Evolutionary conservation across 2,797 vertebrate species (phyloP).

Genomic region (Anolis apletophallus): DNA sequence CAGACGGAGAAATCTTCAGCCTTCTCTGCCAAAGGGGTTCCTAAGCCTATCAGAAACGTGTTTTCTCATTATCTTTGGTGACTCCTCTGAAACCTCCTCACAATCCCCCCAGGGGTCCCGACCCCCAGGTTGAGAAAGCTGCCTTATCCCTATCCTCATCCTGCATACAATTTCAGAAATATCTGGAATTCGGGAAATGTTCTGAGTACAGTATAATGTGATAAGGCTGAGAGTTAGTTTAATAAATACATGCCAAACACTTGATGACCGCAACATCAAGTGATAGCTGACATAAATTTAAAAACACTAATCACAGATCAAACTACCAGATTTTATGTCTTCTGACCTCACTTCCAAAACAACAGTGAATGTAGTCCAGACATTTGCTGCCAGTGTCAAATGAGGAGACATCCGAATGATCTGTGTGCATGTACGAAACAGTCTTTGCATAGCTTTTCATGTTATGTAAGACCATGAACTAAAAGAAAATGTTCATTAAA

Average conservation of each 20-base stretch:
- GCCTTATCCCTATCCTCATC: neutral
- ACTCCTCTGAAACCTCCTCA: too few species aligned
- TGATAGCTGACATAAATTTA: neutral
- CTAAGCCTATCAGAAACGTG: too few species aligned
- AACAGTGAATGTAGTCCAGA: neutral
- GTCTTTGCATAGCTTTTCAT: slow-evolving; percentile 18
- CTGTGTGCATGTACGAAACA: neutral
- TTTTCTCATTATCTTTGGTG: too few species aligned
- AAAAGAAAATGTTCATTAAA: neutral
- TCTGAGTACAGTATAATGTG: neutral
- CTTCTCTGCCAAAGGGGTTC: too few species aligned
- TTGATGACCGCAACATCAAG: neutral
- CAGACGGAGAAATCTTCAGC: too few species aligned
- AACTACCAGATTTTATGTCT: neutral
- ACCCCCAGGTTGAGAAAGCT: neutral
- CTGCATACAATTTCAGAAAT: slow-evolving; percentile 10
- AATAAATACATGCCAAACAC: neutral
- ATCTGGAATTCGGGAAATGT: slow-evolving; percentile 41
- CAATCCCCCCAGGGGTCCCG: too few species aligned
- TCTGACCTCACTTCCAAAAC: neutral
- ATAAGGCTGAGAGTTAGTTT: neutral
- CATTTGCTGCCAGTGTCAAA: neutral
- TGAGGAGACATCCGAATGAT: neutral
- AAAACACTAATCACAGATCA: neutral
- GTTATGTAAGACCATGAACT: slow-evolving; percentile 23